Percentiles rank a stretch among this genome's conserved stretches.
phyloP scores from a whole-genome alignment of 2,113 vertebrate genomes.

The Saccopteryx bilineata region DNA sequence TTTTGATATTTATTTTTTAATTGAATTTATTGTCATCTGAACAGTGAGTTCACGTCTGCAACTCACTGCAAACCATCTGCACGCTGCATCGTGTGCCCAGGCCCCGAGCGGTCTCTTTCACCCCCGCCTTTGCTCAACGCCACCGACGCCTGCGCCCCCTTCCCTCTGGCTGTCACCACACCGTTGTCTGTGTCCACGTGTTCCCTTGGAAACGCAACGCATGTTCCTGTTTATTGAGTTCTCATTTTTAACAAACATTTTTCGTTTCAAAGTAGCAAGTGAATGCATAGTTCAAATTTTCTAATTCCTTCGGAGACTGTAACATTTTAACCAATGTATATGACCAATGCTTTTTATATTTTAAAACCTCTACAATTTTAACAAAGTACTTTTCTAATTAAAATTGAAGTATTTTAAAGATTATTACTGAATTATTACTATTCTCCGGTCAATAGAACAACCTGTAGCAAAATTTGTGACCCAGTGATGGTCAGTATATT shows the following conservation, averaged over 20 bases:
- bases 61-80: too few relatives aligned
- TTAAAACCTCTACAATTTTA: slow-evolving; percentile 21
- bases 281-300: not conserved
- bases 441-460: not conserved
- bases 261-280: not conserved
- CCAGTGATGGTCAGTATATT: not conserved
- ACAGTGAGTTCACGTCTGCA: too few relatives aligned
- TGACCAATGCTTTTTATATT: not conserved
- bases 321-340: not conserved
- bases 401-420: not conserved
- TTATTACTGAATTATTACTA: not conserved
- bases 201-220: not conserved
- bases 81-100: too few relatives aligned
- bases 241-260: not conserved
- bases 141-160: too few relatives aligned
- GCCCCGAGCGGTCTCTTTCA: too few relatives aligned
- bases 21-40: too few relatives aligned
- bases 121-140: too few relatives aligned
- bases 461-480: not conserved
- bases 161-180: too few relatives aligned
- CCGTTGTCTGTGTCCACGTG: too few relatives aligned
- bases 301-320: not conserved
- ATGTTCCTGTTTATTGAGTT: not conserved
- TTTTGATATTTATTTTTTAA: too few relatives aligned
- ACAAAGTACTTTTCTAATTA: not conserved